Evolutionary conservation across 2,113 vertebrate genomes (phyloP), one percentile per base, ranked within the genome.

Genomic region (Lepisosteus oculatus): DNA sequence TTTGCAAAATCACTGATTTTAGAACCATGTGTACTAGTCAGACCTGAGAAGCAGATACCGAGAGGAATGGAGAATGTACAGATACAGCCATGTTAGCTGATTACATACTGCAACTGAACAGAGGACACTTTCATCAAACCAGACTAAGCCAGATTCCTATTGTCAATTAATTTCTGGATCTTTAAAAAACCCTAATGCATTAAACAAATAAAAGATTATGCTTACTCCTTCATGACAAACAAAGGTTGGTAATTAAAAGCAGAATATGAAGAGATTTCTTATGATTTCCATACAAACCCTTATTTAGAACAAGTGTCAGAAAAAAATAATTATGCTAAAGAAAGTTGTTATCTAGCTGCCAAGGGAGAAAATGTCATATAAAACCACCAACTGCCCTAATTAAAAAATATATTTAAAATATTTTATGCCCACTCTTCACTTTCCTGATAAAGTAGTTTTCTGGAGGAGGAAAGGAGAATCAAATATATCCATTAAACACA

Each of bases 191-290:
- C 55, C 5, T 51, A 72, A 67, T 41, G 45, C 11, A 8, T 73
- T 17, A 0, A 56, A 14, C 56, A 45, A 70, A 56, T 45, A 45
- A 71, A 45, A 64, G 29, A 29, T 64, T 74, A 6, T 15, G 43
- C 55, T 64, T 29, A 62, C 47, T 66, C 55, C 55, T 66, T 3
- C 54, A 51, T 61, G 54, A 43, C 51, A 14, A n/a, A 68, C 57
- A 13, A 15, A 43, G 41, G 57, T 54, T 29, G 41, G 13, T n/a
- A 63, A 66, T 71, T 71, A 74, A 74, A 74, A 61, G 9, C 29
- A 29, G 29, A 29, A 29, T 1, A 29, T 29, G 29, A 29, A 29
- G 29, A 29, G 29, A 29, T 29, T 29, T 29, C 29, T 29, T 29
- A 29, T 29, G 29, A 29, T 29, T 29, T 29, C 29, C 29, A 29